phyloP scores from a whole-genome alignment of 2,888 invertebrate species.

The Phorcus lineatus region DNA sequence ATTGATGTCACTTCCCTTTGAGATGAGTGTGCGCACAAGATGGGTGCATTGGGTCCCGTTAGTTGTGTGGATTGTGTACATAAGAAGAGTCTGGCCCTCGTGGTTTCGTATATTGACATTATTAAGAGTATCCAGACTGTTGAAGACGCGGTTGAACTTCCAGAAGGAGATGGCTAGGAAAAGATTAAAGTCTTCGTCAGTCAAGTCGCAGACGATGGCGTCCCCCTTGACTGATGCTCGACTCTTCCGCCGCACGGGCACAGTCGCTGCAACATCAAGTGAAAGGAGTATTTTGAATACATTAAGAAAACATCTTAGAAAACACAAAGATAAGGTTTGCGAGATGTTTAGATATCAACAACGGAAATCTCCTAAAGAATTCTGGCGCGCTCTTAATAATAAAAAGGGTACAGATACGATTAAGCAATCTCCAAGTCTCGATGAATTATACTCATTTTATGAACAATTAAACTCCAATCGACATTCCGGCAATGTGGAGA shows the following conservation, averaged over 20 bases:
- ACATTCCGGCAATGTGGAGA: too few species aligned
- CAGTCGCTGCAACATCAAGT: background rate
- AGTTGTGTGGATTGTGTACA: background rate
- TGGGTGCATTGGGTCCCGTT: background rate
- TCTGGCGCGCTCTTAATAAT: too few species aligned
- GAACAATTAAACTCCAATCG: too few species aligned
- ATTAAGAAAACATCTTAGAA: too few species aligned
- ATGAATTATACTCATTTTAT: too few species aligned
- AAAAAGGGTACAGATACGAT: too few species aligned
- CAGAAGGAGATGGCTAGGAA: conserved; percentile 19
- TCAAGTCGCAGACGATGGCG: background rate
- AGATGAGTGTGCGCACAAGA: conserved; percentile 5
- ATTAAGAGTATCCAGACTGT: background rate
- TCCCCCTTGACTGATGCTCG: background rate
- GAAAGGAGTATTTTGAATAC: background rate
- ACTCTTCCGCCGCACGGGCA: background rate
- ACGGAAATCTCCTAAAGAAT: too few species aligned
- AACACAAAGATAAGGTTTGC: too few species aligned
- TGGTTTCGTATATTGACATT: background rate
- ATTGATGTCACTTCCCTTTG: background rate
- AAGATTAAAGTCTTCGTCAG: background rate
- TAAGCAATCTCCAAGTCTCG: too few species aligned
- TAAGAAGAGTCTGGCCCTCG: background rate
- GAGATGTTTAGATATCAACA: too few species aligned
- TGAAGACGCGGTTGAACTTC: background rate